Percentiles rank a stretch among this genome's conserved stretches.
These are phyloP conservation scores for Julus scandinavius DNA, from an alignment of 2,888 invertebrate species.

Conservation along the genomic window DNA sequence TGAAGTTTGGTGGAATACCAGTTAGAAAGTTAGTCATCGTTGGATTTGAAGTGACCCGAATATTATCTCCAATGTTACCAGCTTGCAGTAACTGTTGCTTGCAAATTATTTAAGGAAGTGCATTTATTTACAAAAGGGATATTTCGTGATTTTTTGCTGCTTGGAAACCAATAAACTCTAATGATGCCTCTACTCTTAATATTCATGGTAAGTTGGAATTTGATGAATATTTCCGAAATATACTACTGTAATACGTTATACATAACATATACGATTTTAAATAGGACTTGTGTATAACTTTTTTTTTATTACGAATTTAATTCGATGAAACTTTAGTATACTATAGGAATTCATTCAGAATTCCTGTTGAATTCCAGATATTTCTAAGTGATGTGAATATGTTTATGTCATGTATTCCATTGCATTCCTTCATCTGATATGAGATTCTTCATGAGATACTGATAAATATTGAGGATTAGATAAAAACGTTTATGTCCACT, in stretches of 20 bases:
- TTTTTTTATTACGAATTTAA: background rate
- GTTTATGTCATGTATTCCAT: no score
- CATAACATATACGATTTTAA: background rate
- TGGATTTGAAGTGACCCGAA: background rate
- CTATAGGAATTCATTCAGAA: no score
- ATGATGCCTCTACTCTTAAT: slow-evolving; percentile 36
- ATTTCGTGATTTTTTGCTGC: background rate
- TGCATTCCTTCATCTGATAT: no score
- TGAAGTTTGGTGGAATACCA: background rate
- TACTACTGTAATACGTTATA: background rate
- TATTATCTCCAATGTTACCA: background rate
- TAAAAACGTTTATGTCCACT: no score
- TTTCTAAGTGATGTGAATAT: no score
- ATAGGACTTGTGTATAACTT: background rate
- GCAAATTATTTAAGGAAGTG: background rate
- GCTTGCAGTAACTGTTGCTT: background rate
- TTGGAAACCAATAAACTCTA: background rate
- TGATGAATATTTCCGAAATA: background rate
- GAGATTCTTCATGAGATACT: no score
- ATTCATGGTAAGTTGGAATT: slow-evolving; percentile 15
- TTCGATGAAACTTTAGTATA: background rate
- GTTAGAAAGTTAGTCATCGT: background rate
- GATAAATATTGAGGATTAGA: no score
- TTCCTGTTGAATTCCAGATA: no score
- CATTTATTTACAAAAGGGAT: background rate